phyloP scores from a whole-genome alignment of 2,113 vertebrate species.

The Sialia sialis region DNA sequence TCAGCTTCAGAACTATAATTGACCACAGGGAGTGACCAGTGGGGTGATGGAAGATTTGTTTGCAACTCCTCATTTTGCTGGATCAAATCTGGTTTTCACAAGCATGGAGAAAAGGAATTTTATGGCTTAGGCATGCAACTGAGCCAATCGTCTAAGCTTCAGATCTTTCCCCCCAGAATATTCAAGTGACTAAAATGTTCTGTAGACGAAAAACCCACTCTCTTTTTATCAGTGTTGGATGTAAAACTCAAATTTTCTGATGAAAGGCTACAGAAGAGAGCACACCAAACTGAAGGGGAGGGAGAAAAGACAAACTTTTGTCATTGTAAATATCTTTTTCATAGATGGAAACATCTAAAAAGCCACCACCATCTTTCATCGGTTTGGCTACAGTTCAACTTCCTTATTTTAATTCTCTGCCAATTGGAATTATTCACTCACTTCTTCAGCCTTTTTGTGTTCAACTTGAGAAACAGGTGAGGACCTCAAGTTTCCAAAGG shows the following conservation, averaged over 20 bases:
- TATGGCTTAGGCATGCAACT: neutral
- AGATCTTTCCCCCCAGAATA: neutral
- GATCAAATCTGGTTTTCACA: neutral
- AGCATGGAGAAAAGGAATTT: neutral
- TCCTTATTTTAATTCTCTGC: neutral
- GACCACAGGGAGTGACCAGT: neutral
- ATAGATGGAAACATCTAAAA: neutral
- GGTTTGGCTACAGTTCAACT: neutral
- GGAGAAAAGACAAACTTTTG: neutral
- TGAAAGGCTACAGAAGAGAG: neutral
- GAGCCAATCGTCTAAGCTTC: neutral
- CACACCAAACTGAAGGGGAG: accelerated
- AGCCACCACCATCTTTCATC: neutral
- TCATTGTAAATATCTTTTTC: neutral
- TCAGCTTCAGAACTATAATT: neutral
- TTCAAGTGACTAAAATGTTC: neutral
- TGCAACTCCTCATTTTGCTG: neutral
- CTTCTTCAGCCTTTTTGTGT: neutral
- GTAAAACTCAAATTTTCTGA: neutral
- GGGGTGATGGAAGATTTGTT: neutral
- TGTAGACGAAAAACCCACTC: neutral
- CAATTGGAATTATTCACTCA: neutral
- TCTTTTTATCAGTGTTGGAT: neutral
- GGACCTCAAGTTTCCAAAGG: neutral
- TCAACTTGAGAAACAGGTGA: neutral